Conservation (phyloP, 2,888 invertebrate species). For the Apamea monoglypha region DNA sequence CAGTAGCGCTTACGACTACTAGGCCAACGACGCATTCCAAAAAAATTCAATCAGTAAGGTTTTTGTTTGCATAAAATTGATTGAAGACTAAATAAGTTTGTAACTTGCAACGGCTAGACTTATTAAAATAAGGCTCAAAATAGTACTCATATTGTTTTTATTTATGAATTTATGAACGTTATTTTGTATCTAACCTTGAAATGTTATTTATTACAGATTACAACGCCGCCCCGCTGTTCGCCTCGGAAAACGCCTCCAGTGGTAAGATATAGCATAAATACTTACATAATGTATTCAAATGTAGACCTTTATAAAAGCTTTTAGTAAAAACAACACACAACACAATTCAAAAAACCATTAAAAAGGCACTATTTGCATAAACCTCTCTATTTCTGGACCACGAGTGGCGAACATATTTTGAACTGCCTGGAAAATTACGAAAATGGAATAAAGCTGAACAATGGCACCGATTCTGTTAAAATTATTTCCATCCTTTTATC, state of each 20-base stretch:
- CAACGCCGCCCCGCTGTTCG: conserved; percentile 90
- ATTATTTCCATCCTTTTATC: background rate
- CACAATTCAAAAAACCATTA: no score
- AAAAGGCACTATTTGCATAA: background rate
- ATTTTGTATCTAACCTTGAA: conserved; percentile 61
- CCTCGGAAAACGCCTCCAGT: conserved; percentile 90
- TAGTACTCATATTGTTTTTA: background rate
- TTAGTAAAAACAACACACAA: background rate
- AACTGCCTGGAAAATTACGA: background rate
- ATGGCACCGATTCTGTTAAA: background rate
- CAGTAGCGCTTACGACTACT: no score
- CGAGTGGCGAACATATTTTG: background rate
- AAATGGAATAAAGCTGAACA: no score
- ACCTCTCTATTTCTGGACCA: background rate
- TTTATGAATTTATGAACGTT: background rate
- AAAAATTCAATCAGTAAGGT: no score
- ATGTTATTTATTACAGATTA: conserved; percentile 84
- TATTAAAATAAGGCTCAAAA: background rate
- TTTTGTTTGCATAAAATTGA: no score
- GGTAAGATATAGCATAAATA: conserved; percentile 77
- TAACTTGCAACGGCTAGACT: no score
- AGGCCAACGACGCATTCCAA: no score
- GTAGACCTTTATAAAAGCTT: background rate
- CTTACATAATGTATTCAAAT: conserved; percentile 40
- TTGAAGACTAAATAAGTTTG: background rate